These are phyloP conservation scores for Synergus gifuensis DNA, from an alignment of 2,888 invertebrate genomes.

Conservation along the genomic window DNA sequence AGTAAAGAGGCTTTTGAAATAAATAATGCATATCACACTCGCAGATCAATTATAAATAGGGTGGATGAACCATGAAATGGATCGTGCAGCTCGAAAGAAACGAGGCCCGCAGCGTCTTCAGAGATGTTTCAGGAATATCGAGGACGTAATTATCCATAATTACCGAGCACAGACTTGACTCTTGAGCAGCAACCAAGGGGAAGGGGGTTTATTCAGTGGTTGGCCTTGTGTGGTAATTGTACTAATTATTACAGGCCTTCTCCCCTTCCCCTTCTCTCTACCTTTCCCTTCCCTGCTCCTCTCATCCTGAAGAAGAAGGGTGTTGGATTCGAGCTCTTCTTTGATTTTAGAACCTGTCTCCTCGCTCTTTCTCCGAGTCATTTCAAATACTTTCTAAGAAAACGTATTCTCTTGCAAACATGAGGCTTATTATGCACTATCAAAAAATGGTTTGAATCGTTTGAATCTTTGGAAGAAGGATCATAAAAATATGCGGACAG, in stretches of 20 bases:
- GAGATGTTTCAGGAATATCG: conserved; percentile 75
- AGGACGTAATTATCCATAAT: conserved; percentile 77
- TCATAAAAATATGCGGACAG: too few species aligned
- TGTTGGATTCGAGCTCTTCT: conserved; percentile 46
- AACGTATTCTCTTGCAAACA: not conserved
- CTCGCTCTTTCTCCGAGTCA: conserved; percentile 41
- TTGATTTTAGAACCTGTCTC: conserved; percentile 45
- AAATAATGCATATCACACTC: conserved; percentile 43
- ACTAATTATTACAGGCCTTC: conserved; percentile 73
- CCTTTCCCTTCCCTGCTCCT: conserved; percentile 43
- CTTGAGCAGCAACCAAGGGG: conserved; percentile 73
- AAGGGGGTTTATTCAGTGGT: conserved; percentile 68
- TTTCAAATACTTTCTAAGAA: conserved; percentile 38
- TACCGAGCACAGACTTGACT: conserved; percentile 73
- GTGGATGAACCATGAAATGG: conserved; percentile 56
- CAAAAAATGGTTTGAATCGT: not conserved
- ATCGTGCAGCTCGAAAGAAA: conserved; percentile 60
- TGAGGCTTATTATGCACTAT: not conserved
- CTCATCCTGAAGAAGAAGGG: conserved; percentile 40
- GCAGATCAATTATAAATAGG: conserved; percentile 66
- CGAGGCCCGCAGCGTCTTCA: conserved; percentile 62
- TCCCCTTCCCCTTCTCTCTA: conserved; percentile 54
- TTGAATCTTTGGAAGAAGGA: not conserved
- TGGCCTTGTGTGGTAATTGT: conserved; percentile 76
- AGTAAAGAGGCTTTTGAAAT: conserved; percentile 11